Conservation (phyloP, 37 sponge, comb jelly and placozoan species). For the Crambe crambe region DNA sequence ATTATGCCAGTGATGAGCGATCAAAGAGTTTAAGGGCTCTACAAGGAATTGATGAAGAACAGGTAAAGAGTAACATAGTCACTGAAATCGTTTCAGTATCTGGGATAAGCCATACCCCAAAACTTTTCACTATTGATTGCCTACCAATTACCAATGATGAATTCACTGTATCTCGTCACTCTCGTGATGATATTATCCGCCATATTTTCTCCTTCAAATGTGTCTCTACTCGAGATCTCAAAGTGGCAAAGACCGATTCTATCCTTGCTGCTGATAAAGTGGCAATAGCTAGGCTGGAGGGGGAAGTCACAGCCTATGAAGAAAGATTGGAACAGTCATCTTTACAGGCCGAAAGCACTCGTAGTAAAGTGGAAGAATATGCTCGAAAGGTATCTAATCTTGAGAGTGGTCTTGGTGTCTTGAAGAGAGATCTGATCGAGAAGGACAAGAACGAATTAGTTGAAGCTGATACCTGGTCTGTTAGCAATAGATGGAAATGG, state of each 20-base stretch:
- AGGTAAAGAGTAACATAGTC: slow-evolving; percentile 5
- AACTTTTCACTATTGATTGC: slow-evolving; percentile 34
- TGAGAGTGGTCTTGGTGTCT: not conserved
- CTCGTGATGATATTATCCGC: not conserved
- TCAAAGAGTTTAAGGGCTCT: not conserved
- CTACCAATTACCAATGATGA: slow-evolving; percentile 22
- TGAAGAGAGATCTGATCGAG: not conserved
- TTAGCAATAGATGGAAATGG: slow-evolving; percentile 19
- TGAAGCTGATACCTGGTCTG: slow-evolving; percentile 1
- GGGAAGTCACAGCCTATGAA: slow-evolving; percentile 29
- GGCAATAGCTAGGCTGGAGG: slow-evolving; percentile 3
- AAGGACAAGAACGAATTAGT: slow-evolving; percentile 3
- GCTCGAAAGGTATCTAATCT: not conserved
- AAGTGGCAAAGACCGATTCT: slow-evolving; percentile 28
- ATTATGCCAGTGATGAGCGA: slow-evolving; percentile 21
- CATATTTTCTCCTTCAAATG: slow-evolving; percentile 13
- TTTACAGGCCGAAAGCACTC: not conserved
- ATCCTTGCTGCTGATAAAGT: slow-evolving; percentile 11
- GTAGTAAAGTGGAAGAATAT: not conserved
- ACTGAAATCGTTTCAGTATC: not conserved
- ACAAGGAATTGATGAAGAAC: slow-evolving; percentile 29
- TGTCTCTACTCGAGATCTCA: not conserved
- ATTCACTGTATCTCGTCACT: not conserved
- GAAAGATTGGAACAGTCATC: not conserved
- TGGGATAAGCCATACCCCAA: slow-evolving; percentile 1